Conservation (phyloP, 1,140 invertebrate species). For the Trachymyrmex cornetzi region DNA sequence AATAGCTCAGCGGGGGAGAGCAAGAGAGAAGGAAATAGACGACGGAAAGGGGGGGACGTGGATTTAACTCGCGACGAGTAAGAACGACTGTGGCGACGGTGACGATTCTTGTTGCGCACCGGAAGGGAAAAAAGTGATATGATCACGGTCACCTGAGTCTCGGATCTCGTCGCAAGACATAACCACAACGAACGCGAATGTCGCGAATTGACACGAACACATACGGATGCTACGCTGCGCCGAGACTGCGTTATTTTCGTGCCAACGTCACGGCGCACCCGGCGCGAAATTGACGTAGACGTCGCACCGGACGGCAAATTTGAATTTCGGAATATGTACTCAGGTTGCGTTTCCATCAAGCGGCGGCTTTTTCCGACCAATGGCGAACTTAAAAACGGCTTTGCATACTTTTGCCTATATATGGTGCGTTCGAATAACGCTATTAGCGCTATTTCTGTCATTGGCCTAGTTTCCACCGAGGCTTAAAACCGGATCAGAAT, state of each 20-base stretch:
- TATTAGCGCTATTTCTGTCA: too few relatives aligned
- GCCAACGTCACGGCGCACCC: constrained; percentile 1
- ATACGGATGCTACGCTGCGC: not conserved
- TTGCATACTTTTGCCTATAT: too few relatives aligned
- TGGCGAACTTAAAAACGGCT: too few relatives aligned
- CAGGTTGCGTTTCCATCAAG: not conserved
- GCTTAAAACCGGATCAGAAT: too few relatives aligned
- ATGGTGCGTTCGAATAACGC: too few relatives aligned
- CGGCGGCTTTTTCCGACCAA: too few relatives aligned
- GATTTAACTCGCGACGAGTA: not conserved
- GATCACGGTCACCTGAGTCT: not conserved
- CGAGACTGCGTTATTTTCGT: constrained; percentile 17
- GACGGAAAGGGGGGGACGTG: not conserved
- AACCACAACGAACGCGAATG: not conserved
- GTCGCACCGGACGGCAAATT: not conserved
- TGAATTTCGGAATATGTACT: not conserved
- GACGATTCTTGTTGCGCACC: not conserved
- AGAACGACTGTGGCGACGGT: not conserved
- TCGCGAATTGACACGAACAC: too few relatives aligned
- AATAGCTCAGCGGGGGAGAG: not conserved
- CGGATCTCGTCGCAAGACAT: constrained; percentile 16
- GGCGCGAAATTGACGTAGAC: not conserved
- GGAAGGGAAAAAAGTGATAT: not conserved
- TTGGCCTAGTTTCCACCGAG: too few relatives aligned
- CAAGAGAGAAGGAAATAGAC: not conserved